Percentiles rank a stretch among this genome's conserved stretches.
phyloP scores from a whole-genome alignment of 2,888 invertebrate genomes.

The Lasius platythorax region DNA sequence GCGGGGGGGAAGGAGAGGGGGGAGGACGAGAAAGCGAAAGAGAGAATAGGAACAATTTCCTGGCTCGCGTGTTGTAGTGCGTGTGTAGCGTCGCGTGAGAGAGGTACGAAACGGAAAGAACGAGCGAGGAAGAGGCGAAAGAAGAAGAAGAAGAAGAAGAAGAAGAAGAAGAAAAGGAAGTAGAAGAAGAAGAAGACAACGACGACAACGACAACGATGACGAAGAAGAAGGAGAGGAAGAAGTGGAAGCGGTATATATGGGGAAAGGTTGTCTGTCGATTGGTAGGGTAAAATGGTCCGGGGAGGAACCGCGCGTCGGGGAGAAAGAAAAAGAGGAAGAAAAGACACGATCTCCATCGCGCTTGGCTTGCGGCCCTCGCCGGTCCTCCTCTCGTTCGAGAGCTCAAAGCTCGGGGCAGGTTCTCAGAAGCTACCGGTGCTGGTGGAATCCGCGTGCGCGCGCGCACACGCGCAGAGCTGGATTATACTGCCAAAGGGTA shows the following conservation, averaged over 20 bases:
- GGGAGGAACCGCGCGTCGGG: constrained; percentile 62
- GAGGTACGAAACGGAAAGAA: constrained; percentile 51
- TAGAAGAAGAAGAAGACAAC: constrained; percentile 18
- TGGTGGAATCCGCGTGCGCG: constrained; percentile 81
- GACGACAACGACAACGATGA: not conserved
- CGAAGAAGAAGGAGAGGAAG: constrained; percentile 44
- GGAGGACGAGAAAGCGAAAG: constrained; percentile 42
- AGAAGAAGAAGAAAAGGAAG: constrained; percentile 36
- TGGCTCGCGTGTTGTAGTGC: constrained; percentile 58
- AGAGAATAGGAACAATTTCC: constrained; percentile 72
- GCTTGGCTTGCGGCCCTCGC: not conserved
- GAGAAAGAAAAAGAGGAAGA: constrained; percentile 55
- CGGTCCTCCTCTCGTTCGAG: constrained; percentile 56
- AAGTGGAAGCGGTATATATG: constrained; percentile 57
- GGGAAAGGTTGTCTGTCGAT: constrained; percentile 67
- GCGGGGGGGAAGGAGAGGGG: not conserved
- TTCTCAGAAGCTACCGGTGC: constrained; percentile 86
- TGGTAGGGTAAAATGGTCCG: constrained; percentile 65
- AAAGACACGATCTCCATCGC: constrained; percentile 38
- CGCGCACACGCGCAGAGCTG: constrained; percentile 77
- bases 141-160: constrained; percentile 17
- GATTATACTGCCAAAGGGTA: constrained; percentile 86
- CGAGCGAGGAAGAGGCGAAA: constrained; percentile 29
- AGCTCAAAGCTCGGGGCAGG: constrained; percentile 82
- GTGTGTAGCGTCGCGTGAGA: constrained; percentile 55